A percentile compares a stretch with the other conserved stretches of the same genome.
phyloP scores from a whole-genome alignment of 2,888 invertebrate genomes.

The Drosophila barbarae region DNA sequence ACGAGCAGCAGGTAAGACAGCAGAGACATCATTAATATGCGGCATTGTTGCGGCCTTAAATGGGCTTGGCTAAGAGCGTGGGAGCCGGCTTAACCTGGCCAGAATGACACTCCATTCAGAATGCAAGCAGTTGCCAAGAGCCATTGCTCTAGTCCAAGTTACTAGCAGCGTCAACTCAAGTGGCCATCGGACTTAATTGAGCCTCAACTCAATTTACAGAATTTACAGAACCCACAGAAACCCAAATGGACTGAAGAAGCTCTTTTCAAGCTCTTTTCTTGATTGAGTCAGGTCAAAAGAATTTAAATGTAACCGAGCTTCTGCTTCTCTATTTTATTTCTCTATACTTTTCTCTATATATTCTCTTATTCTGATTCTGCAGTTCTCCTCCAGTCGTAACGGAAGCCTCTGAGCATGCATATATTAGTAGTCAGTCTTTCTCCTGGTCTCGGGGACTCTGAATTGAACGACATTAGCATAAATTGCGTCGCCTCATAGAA shows the following conservation, averaged over 20 bases:
- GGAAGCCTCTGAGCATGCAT: conserved; percentile 50
- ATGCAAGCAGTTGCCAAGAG: conserved; percentile 14
- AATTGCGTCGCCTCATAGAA: conserved; percentile 56
- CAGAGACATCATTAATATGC: conserved; percentile 59
- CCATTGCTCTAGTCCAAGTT: neutral
- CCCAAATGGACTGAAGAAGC: conserved; percentile 8
- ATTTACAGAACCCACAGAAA: conserved; percentile 15
- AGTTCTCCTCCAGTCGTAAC: conserved; percentile 25
- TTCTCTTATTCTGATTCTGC: conserved; percentile 9
- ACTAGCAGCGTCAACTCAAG: conserved; percentile 11
- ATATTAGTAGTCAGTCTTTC: conserved; percentile 45
- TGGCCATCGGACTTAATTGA: conserved; percentile 29
- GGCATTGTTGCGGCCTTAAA: conserved; percentile 39
- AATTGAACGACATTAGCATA: conserved; percentile 60
- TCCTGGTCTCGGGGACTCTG: conserved; percentile 15
- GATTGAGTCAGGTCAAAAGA: conserved; percentile 71
- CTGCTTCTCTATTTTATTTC: conserved; percentile 10
- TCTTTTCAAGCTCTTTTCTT: conserved; percentile 51
- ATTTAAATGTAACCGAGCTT: conserved; percentile 49
- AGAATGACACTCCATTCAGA: conserved; percentile 17
- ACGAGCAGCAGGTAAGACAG: conserved; percentile 36
- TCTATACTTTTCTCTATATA: conserved; percentile 2
- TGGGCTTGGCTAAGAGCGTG: conserved; percentile 36
- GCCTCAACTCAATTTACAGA: conserved; percentile 24
- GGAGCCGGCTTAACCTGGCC: conserved; percentile 33